These are phyloP conservation scores for Amblyornis subalaris DNA, from an alignment of 2,113 vertebrate genomes.

Conservation along the genomic window DNA sequence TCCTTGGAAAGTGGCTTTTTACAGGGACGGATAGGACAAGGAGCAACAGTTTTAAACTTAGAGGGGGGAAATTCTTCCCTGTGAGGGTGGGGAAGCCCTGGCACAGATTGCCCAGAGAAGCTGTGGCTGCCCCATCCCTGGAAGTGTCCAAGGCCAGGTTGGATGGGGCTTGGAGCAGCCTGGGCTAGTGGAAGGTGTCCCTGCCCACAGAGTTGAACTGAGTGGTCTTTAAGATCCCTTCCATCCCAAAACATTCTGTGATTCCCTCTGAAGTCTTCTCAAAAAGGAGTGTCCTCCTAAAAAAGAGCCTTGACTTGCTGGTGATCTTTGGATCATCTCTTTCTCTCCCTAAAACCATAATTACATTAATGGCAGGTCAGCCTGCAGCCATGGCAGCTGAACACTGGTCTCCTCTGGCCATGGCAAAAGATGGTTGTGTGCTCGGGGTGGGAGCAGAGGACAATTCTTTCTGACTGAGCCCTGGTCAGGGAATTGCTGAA, in stretches of 20 bases:
- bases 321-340: background rate
- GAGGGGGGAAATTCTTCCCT: background rate
- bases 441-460: background rate
- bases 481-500: background rate
- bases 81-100: background rate
- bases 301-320: background rate
- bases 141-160: accelerated
- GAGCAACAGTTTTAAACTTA: background rate
- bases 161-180: accelerated
- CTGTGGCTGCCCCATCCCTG: background rate
- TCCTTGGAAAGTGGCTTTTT: background rate
- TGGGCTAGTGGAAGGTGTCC: background rate
- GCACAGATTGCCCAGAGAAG: background rate
- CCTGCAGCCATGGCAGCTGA: background rate
- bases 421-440: background rate
- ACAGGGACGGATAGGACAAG: too few relatives aligned
- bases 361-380: accelerated
- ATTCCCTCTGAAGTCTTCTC: background rate
- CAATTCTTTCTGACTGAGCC: background rate
- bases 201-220: accelerated
- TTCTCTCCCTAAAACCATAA: background rate
- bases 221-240: background rate
- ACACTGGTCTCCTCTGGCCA: accelerated
- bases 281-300: background rate
- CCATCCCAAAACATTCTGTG: background rate